Evolutionary conservation across 2,888 invertebrate species (phyloP).

Genomic region (Drosophila nr. medialis): DNA sequence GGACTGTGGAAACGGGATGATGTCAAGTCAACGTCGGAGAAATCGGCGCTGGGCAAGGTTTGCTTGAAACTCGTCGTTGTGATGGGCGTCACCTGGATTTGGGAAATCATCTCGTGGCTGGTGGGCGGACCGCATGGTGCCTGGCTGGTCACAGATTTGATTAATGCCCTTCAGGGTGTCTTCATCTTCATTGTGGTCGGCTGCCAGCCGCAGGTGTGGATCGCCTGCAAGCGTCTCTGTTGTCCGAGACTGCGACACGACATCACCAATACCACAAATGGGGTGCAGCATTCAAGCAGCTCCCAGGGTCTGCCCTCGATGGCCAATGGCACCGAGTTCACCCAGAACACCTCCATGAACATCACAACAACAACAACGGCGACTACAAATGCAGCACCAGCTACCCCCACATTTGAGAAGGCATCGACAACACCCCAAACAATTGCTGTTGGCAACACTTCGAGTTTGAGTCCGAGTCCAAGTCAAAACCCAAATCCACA

Average conservation of each 20-base stretch:
- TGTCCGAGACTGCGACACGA: slow-evolving; percentile 87
- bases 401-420: slow-evolving; percentile 20
- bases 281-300: slow-evolving; percentile 89
- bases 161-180: slow-evolving; percentile 94
- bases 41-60: slow-evolving; percentile 92
- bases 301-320: slow-evolving; percentile 93
- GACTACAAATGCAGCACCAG: slow-evolving; percentile 40
- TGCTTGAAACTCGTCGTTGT: slow-evolving; percentile 94
- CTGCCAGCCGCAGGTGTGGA: slow-evolving; percentile 93
- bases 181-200: slow-evolving; percentile 95
- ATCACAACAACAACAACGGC: slow-evolving; percentile 55
- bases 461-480: neutral
- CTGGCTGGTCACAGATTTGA: slow-evolving; percentile 93
- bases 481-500: slow-evolving; percentile 6
- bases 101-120: slow-evolving; percentile 93
- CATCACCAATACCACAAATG: slow-evolving; percentile 87
- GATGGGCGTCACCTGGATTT: slow-evolving; percentile 92
- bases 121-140: slow-evolving; percentile 92
- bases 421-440: neutral
- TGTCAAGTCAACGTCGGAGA: slow-evolving; percentile 92
- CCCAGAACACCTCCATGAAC: slow-evolving; percentile 79
- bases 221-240: slow-evolving; percentile 88
- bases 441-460: neutral
- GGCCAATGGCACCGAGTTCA: slow-evolving; percentile 84
- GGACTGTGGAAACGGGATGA: slow-evolving; percentile 95